Base-by-base conservation (phyloP, 2,113 vertebrate species). In the Catharus bicknelli region DNA sequence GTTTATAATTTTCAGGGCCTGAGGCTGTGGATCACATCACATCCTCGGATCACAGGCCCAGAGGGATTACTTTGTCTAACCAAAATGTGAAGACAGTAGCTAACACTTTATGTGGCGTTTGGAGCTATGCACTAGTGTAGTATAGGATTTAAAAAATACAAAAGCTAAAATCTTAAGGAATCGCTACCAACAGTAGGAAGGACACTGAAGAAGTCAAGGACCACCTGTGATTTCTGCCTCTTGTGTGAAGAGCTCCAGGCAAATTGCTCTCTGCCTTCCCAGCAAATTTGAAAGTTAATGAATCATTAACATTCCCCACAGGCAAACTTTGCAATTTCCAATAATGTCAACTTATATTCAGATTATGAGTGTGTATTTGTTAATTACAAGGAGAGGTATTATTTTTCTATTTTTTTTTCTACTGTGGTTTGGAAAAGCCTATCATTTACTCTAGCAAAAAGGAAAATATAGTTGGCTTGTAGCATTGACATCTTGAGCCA, bases 321-420 rank as follows among this genome's bases (percentile, higher is more conserved):
- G 63, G 70, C n/a, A 95, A 95, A 75, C 30, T 38, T 34, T n/a
- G 42, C 15, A 40, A 64, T 90, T 96, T 91, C 45, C 74, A 82
- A 59, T 68, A 25, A 92, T 47, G 53, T 61, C 40, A 67, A 77
- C 9, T 73, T 90, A 36, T 78, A 82, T 78, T 82, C 64, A 88
- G 12, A 74, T 59, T 66, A 61, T 40, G 66, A 88, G 58, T 72
- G 70, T 86, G 90, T 91, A 75, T 57, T 91, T 95, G 51, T 62
- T 78, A 95, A 89, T 48, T 58, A 85, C 2, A 64, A 26, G 5
- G 30, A 62, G 15, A 61, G 57, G 42, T 8, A 58, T 83, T 63
- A 26, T 64, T 77, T 84, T 15, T 63, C 25, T 32, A 18, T 74
- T 18, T 81, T 74, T 88, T 54, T 88, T 83, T 45, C 34, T 75